Evolutionary conservation across 2,797 vertebrate genomes (phyloP).

Genomic region (Acropternis orthonyx): DNA sequence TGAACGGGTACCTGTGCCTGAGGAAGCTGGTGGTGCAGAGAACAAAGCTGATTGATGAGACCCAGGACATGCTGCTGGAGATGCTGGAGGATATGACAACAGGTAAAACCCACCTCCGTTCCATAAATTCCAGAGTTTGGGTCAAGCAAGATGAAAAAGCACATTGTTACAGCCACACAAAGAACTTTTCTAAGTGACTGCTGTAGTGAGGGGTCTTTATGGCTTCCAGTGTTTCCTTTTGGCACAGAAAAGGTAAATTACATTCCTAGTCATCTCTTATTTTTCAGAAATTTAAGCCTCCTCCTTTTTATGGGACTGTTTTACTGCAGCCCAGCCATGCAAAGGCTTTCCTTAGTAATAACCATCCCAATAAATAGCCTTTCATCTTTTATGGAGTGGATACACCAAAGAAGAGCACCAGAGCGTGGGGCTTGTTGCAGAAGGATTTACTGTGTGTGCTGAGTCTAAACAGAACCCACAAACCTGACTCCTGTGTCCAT

Average conservation of each 20-base stretch:
- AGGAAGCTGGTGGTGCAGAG: slow-evolving; percentile 97
- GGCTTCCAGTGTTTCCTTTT: not conserved
- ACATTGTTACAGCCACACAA: not conserved
- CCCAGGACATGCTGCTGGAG: slow-evolving; percentile 98
- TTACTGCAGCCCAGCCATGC: not conserved
- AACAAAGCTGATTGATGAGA: slow-evolving; percentile 97
- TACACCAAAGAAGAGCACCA: not conserved
- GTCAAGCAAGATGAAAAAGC: not conserved
- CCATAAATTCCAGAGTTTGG: not conserved
- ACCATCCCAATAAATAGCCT: not conserved
- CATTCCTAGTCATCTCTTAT: not conserved
- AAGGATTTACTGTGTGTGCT: not conserved
- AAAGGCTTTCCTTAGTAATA: not conserved
- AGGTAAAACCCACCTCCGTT: slow-evolving; percentile 73
- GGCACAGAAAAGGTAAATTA: not conserved
- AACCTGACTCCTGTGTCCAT: not conserved
- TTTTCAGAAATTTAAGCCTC: not conserved
- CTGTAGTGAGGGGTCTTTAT: not conserved
- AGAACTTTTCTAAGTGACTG: not conserved
- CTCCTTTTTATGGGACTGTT: not conserved
- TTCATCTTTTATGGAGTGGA: not conserved
- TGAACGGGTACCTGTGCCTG: slow-evolving; percentile 96
- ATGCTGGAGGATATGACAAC: slow-evolving; percentile 99
- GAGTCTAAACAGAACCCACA: not conserved
- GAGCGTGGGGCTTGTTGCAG: not conserved